Evolutionary conservation across 2,113 vertebrate genomes (phyloP).

Genomic region (Caranx melampygus): DNA sequence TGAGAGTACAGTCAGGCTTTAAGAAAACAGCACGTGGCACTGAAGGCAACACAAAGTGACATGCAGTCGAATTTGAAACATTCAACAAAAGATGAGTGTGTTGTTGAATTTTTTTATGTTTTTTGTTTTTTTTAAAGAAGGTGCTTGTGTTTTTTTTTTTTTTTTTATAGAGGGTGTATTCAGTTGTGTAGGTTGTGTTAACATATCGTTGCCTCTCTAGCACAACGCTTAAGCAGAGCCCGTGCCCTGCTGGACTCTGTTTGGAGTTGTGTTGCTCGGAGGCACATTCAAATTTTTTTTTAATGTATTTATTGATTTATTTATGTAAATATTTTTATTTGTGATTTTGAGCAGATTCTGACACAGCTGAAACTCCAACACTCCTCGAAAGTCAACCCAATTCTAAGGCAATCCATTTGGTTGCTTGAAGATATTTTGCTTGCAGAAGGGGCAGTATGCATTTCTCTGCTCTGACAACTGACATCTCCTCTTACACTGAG

Average conservation of each 20-base stretch:
- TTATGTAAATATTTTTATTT: neutral
- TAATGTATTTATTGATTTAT: slow-evolving; percentile 18
- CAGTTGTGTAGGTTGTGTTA: slow-evolving; percentile 21
- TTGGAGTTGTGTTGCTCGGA: slow-evolving; percentile 3
- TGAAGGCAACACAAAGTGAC: slow-evolving; percentile 45
- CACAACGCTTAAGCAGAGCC: slow-evolving; percentile 30
- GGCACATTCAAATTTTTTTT: neutral
- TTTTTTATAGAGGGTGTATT: slow-evolving; percentile 62
- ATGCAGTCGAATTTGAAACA: slow-evolving; percentile 18
- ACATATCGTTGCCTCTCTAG: slow-evolving; percentile 57
- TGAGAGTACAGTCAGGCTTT: slow-evolving; percentile 36
- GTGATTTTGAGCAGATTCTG: slow-evolving; percentile 32
- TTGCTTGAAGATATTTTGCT: slow-evolving; percentile 42
- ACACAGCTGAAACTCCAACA: slow-evolving; percentile 39
- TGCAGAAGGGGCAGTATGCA: neutral
- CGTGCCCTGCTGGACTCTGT: slow-evolving; percentile 30
- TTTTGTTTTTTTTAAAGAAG: slow-evolving; percentile 52
- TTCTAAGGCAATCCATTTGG: neutral
- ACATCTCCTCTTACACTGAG: neutral
- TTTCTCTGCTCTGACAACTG: neutral
- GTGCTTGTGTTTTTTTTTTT: slow-evolving; percentile 71
- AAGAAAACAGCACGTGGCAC: slow-evolving; percentile 29
- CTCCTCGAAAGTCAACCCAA: slow-evolving; percentile 17
- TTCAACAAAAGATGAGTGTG: neutral
- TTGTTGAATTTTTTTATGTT: neutral